Conservation (phyloP, 2,113 vertebrate genomes). For the Tachuris rubrigastra region DNA sequence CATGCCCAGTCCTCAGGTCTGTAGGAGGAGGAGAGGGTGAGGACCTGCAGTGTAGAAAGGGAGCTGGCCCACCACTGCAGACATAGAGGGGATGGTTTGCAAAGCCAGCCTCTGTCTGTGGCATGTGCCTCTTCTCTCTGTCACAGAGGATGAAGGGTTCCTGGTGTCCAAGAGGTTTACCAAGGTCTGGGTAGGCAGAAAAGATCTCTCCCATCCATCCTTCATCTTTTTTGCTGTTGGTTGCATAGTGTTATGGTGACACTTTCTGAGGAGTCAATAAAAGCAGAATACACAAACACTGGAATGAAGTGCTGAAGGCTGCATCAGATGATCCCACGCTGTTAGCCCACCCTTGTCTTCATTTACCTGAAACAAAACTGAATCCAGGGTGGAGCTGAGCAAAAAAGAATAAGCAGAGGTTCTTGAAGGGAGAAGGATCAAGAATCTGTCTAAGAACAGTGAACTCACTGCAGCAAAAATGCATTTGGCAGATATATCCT, state of each 20-base stretch:
- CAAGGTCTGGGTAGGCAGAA: background rate
- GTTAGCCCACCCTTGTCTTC: background rate
- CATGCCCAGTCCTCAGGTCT: rapidly evolving
- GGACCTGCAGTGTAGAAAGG: background rate
- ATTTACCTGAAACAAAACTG: background rate
- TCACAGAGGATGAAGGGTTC: rapidly evolving
- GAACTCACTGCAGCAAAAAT: background rate
- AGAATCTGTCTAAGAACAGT: background rate
- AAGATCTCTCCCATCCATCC: background rate
- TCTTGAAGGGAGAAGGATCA: background rate
- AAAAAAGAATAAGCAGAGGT: background rate
- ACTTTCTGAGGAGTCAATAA: background rate
- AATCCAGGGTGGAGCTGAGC: background rate
- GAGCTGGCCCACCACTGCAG: rapidly evolving
- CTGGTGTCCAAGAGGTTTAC: background rate
- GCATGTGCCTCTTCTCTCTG: background rate
- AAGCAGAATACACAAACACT: rapidly evolving
- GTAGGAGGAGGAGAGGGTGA: background rate
- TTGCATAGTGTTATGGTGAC: background rate
- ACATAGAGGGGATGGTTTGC: background rate
- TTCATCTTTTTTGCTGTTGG: background rate
- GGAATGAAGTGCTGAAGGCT: background rate
- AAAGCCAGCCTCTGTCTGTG: rapidly evolving
- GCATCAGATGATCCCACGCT: background rate
- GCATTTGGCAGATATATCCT: background rate